Evolutionary conservation across 1,140 invertebrate species (phyloP).

Genomic region (Mesaphorura yosii): DNA sequence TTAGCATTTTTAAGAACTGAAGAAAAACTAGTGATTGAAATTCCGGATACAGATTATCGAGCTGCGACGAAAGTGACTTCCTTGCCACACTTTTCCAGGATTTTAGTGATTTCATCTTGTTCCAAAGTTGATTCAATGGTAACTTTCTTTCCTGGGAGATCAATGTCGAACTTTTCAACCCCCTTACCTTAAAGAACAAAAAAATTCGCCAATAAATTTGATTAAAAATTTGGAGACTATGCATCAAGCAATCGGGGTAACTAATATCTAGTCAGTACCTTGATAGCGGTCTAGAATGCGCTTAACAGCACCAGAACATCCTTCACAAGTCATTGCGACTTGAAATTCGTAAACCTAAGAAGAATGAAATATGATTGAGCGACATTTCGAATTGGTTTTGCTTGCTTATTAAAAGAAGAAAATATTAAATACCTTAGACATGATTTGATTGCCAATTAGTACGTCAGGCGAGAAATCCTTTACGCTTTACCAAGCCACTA

Average conservation of each 20-base stretch:
- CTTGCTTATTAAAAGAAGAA: no score
- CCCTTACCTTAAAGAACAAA: conserved; percentile 32
- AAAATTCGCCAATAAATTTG: conserved; percentile 11
- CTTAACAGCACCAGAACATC: conserved; percentile 69
- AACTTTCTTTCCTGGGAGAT: conserved; percentile 36
- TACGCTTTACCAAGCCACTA: no score
- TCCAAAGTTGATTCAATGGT: conserved; percentile 35
- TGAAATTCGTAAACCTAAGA: conserved; percentile 47
- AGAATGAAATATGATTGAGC: conserved; percentile 39
- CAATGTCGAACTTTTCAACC: conserved; percentile 35
- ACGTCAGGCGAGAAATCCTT: no score
- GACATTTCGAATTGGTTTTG: neutral
- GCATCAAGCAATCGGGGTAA: conserved; percentile 2
- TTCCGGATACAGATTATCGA: no score
- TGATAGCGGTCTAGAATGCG: conserved; percentile 62
- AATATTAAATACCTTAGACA: no score
- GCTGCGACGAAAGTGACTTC: conserved; percentile 28
- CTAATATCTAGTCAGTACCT: conserved; percentile 40
- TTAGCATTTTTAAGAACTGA: no score
- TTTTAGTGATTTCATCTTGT: conserved; percentile 35
- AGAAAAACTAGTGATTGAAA: no score
- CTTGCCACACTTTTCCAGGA: conserved; percentile 40
- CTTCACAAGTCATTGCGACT: conserved; percentile 81
- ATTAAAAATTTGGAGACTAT: neutral
- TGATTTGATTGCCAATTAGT: no score